Conservation (phyloP, 2,888 invertebrate genomes). For the Leptinotarsa haldemani region DNA sequence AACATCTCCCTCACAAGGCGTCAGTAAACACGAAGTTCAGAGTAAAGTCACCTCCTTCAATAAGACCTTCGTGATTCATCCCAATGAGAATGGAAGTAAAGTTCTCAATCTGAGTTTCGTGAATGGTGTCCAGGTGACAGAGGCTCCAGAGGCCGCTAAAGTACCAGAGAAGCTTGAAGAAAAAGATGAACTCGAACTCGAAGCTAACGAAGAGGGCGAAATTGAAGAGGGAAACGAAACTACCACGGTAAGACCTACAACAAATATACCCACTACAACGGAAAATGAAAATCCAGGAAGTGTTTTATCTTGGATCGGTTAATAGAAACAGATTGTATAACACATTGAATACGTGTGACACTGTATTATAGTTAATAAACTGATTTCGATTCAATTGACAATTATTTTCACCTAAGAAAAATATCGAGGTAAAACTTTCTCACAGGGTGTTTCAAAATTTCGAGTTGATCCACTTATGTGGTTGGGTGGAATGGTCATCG, state of each 20-base stretch:
- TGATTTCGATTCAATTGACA: too few relatives aligned
- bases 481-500: too few relatives aligned
- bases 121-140: slow-evolving; percentile 50
- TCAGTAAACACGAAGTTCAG: slow-evolving; percentile 29
- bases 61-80: slow-evolving; percentile 39
- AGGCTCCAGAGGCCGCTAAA: slow-evolving; percentile 25
- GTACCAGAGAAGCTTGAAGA: not conserved
- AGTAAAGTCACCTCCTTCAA: slow-evolving; percentile 35
- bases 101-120: slow-evolving; percentile 49
- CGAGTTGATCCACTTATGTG: too few relatives aligned
- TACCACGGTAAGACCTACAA: slow-evolving; percentile 24
- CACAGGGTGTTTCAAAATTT: too few relatives aligned
- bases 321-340: too few relatives aligned
- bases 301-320: slow-evolving; percentile 33
- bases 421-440: too few relatives aligned
- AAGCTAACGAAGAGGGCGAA: slow-evolving; percentile 35
- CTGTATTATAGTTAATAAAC: too few relatives aligned
- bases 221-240: slow-evolving; percentile 28
- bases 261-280: slow-evolving; percentile 39
- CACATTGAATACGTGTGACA: too few relatives aligned
- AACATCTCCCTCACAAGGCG: slow-evolving; percentile 23
- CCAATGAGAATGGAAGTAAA: slow-evolving; percentile 29
- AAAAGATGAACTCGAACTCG: slow-evolving; percentile 17
- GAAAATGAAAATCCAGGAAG: slow-evolving; percentile 44
- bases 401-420: too few relatives aligned